These are phyloP conservation scores for Scophthalmus maximus DNA, from an alignment of 2,113 vertebrate species.

Conservation along the genomic window DNA sequence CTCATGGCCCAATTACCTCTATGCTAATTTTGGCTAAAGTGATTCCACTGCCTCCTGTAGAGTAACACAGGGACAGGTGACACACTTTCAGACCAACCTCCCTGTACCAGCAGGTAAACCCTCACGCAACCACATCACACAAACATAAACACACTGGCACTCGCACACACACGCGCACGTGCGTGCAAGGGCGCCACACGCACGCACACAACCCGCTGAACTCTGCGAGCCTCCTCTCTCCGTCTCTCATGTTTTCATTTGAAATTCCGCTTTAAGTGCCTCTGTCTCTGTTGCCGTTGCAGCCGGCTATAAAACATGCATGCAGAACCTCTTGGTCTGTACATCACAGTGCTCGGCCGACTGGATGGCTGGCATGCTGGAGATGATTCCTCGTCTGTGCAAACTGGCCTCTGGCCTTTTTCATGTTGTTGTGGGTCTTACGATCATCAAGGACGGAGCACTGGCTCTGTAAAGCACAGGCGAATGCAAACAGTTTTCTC, in stretches of 20 bases:
- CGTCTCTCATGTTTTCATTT: slow-evolving; percentile 59
- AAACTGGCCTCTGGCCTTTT: slow-evolving; percentile 40
- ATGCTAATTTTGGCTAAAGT: slow-evolving; percentile 54
- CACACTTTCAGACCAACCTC: slow-evolving; percentile 19
- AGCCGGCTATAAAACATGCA: slow-evolving; percentile 69
- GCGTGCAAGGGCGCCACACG: slow-evolving; percentile 3
- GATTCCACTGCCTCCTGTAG: slow-evolving; percentile 39
- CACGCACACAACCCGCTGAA: slow-evolving; percentile 40
- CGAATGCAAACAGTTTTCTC: not conserved
- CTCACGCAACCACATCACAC: not conserved
- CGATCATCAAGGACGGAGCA: not conserved
- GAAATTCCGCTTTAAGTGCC: slow-evolving; percentile 67
- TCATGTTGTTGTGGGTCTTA: slow-evolving; percentile 26
- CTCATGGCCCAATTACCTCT: slow-evolving; percentile 59
- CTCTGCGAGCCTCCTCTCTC: slow-evolving; percentile 32
- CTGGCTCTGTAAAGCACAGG: not conserved
- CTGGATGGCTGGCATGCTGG: slow-evolving; percentile 24
- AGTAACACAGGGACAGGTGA: slow-evolving; percentile 8
- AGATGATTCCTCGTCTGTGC: slow-evolving; percentile 33
- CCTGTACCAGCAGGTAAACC: slow-evolving; percentile 16
- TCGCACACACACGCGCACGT: not conserved
- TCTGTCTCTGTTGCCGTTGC: slow-evolving; percentile 51
- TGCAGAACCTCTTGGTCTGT: slow-evolving; percentile 46
- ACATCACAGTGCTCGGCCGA: slow-evolving; percentile 40
- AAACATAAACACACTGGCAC: slow-evolving; percentile 15